These are phyloP conservation scores for Galago senegalensis DNA, from an alignment of 2,797 vertebrate genomes.

Conservation along the genomic window DNA sequence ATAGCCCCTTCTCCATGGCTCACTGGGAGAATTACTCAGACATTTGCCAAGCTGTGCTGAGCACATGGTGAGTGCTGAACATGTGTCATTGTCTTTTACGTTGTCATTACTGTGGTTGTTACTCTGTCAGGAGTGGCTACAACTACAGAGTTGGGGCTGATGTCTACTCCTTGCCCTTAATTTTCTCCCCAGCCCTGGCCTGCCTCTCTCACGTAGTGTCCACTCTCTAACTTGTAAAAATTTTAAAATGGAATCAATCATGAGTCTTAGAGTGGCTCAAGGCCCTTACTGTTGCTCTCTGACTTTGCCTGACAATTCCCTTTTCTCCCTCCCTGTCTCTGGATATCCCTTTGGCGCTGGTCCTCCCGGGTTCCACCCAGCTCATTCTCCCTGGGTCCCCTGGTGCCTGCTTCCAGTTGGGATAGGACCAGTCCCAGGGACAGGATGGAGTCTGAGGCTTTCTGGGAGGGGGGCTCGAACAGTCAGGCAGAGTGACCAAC, in stretches of 20 bases:
- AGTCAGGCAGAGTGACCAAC: neutral
- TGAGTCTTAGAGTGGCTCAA: neutral
- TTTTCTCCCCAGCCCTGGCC: neutral
- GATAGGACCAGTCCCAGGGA: neutral
- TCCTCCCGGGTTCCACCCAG: neutral
- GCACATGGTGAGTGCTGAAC: accelerated
- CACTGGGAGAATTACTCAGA: neutral
- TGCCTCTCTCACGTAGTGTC: neutral
- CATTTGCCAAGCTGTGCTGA: neutral
- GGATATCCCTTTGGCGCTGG: neutral
- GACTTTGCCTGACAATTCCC: neutral
- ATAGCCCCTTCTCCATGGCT: neutral
- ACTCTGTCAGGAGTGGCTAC: neutral
- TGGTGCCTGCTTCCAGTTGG: neutral
- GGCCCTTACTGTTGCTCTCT: neutral
- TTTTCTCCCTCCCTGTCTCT: accelerated
- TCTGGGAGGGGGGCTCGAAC: neutral
- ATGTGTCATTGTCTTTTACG: accelerated
- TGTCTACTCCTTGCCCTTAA: neutral
- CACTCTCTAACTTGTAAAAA: neutral
- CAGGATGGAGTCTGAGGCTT: neutral
- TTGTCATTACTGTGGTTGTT: too few species aligned
- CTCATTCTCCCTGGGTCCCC: neutral
- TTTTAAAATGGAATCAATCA: neutral
- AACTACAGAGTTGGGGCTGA: neutral